Conservation (phyloP, 1,140 invertebrate species). For the Teleogryllus occipitalis region DNA sequence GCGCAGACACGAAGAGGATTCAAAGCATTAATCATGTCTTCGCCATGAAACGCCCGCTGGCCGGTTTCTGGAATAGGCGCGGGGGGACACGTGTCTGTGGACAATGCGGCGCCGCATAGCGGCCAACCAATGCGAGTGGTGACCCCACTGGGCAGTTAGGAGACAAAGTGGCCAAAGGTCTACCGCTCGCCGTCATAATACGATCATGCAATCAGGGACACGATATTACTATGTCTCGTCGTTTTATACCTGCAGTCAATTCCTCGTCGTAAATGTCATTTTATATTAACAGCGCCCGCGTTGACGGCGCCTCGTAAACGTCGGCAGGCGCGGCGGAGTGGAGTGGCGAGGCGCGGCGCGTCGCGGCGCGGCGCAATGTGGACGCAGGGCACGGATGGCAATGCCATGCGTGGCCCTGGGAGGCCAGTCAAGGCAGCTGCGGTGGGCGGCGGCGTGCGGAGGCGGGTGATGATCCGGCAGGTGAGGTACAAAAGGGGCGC, state of each 20-base stretch:
- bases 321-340: background rate
- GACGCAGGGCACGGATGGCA: background rate
- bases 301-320: background rate
- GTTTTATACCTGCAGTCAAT: conserved; percentile 4
- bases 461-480: no score
- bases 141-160: background rate
- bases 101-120: background rate
- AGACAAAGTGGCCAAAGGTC: background rate
- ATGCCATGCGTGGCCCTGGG: no score
- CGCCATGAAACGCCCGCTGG: no score
- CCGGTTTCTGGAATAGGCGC: no score
- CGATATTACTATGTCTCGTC: conserved; percentile 4
- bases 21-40: no score
- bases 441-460: no score
- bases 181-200: background rate
- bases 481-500: no score
- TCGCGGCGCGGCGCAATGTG: background rate
- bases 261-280: conserved; percentile 4
- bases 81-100: no score
- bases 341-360: no score
- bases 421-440: no score
- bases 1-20: no score
- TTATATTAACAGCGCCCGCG: background rate
- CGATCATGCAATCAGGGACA: conserved; percentile 3
- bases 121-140: background rate